phyloP scores from a whole-genome alignment of 2,113 vertebrate genomes.

The Petrocephalus microphthalmus region DNA sequence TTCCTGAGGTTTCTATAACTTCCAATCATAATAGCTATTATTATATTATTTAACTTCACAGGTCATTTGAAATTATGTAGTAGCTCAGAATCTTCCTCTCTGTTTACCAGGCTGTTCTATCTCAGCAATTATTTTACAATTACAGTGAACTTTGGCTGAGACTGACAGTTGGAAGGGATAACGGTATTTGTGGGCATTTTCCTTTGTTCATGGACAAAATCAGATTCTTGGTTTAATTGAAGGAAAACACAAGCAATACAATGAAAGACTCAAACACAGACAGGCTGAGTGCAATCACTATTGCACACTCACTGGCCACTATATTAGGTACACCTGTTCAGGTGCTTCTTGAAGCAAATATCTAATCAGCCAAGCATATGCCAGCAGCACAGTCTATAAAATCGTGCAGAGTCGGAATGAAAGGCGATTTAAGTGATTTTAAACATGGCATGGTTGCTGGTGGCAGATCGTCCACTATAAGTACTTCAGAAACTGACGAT shows the following conservation, averaged over 20 bases:
- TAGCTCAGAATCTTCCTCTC: neutral
- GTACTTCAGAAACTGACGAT: neutral
- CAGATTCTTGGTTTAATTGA: neutral
- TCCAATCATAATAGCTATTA: neutral
- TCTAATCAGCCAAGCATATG: neutral
- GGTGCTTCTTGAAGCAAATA: neutral
- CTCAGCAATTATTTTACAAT: neutral
- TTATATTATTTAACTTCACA: constrained; percentile 3
- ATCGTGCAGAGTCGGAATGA: neutral
- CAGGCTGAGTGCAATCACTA: neutral
- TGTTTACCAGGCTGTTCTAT: neutral
- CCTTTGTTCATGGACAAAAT: neutral
- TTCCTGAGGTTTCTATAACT: neutral
- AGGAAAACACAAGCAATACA: neutral
- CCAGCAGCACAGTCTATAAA: neutral
- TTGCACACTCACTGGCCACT: neutral
- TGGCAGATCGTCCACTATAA: neutral
- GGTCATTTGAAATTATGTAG: neutral
- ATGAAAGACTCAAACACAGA: neutral
- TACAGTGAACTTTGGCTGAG: constrained; percentile 1
- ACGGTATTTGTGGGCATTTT: neutral
- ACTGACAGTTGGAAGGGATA: neutral
- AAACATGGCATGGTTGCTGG: neutral
- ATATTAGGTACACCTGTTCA: neutral
- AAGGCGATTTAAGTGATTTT: neutral